Evolutionary conservation across 2,888 invertebrate genomes (phyloP).

Genomic region (Argyresthia albistria): DNA sequence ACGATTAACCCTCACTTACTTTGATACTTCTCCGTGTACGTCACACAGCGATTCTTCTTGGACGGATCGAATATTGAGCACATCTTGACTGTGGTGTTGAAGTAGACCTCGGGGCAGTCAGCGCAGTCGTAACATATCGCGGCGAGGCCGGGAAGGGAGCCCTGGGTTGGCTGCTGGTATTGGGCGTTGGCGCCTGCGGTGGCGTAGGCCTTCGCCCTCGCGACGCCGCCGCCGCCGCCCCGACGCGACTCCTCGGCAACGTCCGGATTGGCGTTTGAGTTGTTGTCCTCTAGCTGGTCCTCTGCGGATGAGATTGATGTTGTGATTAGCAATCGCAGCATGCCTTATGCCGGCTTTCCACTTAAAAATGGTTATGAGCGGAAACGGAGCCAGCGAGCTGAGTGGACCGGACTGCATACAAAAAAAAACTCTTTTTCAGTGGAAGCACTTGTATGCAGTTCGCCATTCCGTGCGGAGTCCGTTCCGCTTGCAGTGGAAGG

Average conservation of each 20-base stretch:
- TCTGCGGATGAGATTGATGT: background rate
- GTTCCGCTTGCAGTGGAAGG: too few relatives aligned
- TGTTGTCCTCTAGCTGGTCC: background rate
- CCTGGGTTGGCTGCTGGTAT: background rate
- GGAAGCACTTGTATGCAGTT: too few relatives aligned
- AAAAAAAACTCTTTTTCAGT: too few relatives aligned
- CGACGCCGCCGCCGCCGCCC: background rate
- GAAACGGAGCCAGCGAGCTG: too few relatives aligned
- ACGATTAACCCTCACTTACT: conserved; percentile 24
- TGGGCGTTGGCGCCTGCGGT: conserved; percentile 4
- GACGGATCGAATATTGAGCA: conserved; percentile 29
- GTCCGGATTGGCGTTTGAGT: background rate
- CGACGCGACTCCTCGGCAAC: background rate
- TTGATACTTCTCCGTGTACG: conserved; percentile 36
- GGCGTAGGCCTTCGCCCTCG: conserved; percentile 1
- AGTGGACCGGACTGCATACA: too few relatives aligned
- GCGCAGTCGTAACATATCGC: conserved; percentile 35
- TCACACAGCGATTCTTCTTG: conserved; percentile 35
- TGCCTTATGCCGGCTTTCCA: too few relatives aligned
- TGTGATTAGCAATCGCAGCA: too few relatives aligned
- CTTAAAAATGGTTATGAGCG: too few relatives aligned
- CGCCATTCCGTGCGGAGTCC: too few relatives aligned
- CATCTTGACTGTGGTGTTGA: conserved; percentile 25
- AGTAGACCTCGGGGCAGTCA: conserved; percentile 27
- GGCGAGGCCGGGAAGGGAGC: conserved; percentile 1